phyloP scores from a whole-genome alignment of 2,113 vertebrate genomes.

The Bubo scandiacus region DNA sequence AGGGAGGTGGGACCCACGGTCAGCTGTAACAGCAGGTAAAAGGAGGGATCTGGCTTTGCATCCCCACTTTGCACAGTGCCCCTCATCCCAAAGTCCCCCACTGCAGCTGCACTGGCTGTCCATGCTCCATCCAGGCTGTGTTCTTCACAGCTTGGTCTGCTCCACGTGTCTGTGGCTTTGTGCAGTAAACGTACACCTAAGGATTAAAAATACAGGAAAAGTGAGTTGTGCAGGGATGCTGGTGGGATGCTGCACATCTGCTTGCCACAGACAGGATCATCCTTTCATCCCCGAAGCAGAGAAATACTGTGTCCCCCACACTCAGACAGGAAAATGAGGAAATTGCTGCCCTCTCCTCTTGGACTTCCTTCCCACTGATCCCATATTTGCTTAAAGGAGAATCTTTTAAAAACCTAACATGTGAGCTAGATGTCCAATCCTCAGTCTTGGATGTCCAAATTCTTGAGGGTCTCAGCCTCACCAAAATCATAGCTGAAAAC shows the following conservation, averaged over 20 bases:
- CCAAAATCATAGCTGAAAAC: background rate
- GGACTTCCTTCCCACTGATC: background rate
- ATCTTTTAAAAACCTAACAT: background rate
- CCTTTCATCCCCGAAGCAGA: background rate
- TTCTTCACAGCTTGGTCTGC: background rate
- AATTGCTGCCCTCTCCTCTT: background rate
- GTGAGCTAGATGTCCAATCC: background rate
- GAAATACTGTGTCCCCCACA: background rate
- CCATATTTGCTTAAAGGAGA: background rate
- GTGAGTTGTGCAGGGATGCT: background rate
- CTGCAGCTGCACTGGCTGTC: background rate
- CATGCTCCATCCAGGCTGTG: background rate
- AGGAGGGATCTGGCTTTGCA: background rate
- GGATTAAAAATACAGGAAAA: background rate
- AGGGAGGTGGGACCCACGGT: background rate
- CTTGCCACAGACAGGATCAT: rapidly evolving
- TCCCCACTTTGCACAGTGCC: background rate
- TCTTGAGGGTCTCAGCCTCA: background rate
- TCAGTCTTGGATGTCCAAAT: background rate
- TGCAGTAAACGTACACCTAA: background rate
- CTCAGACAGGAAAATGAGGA: background rate
- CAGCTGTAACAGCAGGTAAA: background rate
- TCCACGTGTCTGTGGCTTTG: background rate
- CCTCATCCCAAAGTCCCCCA: background rate
- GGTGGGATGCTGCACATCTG: background rate